Base-by-base conservation (phyloP, 1,140 invertebrate genomes). In the Bactericera cockerelli region DNA sequence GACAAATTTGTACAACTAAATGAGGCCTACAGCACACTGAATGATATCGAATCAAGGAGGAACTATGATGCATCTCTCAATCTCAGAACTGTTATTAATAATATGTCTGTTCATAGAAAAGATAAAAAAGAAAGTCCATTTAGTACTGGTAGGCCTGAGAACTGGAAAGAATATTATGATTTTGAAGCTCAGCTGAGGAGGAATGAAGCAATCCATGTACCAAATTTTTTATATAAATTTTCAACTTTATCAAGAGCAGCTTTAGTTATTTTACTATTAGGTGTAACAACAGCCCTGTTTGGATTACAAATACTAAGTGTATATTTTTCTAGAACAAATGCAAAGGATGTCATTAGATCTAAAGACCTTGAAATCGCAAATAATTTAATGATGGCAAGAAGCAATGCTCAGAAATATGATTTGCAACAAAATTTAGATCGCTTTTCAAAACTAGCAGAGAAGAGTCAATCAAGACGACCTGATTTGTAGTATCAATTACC, bases 21-120 rank as follows among this genome's bases (percentile, higher is more conserved):
- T 24, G 80, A 83, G 67, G 81, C 81, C 1, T 83, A 83, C 64
- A 75, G 72, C 59, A 72, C 79, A 0, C 68, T 83, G 8, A 74
- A 76, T 10, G 80, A 81, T 62, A 71, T 76, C 0, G 65, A 72
- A 4, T 70, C 66, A n/a, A 70, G 80, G 33, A 69, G 70, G 1
- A 68, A 71, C 19, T 83, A 83, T 70, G 81, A 83, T 57, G 56
- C 56, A 56, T 53, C 54, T 25, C 26, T 61, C 21, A 49, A 49
- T 49, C 22, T 49, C 19, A 3, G 19, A 49, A 49, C n/a, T 10
- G 42, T 49, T 13, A 31, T 4, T 6, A 4, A 31, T 4, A 31
- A 31, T 31, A 31, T 31, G 28, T 31, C 13, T 31, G 28, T 31
- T 6, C 28, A 31, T 31, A 31, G 13, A 31, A 31, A 4, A 31